Evolutionary conservation across 1,140 invertebrate species (phyloP), one percentile per base, ranked within the genome.

Genomic region (Danaus melanippus): DNA sequence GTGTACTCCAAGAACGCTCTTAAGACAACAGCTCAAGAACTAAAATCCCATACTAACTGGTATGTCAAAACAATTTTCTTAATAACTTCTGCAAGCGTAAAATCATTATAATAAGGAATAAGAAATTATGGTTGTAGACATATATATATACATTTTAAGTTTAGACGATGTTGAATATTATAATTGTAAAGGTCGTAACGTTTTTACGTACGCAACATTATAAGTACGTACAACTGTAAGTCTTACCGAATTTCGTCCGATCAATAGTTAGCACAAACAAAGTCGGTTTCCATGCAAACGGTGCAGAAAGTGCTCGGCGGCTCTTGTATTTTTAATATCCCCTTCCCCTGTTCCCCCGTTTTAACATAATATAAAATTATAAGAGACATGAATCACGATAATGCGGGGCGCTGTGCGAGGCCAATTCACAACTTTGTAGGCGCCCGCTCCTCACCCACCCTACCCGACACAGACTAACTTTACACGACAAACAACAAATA

Each of bases 331-430:
- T 84, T 84, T 83, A 84, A 83, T 83, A 83, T 81, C 63, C 72
- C 69, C 66, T 67, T 48, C 69, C 71, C 69, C 70, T 62, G 54
- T 56, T 57, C 53, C 72, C 67, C 72, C 75, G 74, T 74, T 83
- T 85, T 85, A 85, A 85, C 82, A 85, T 85, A 85, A 85, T 85
- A 85, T 85, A 85, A 85, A 85, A 85, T 83, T 85, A 85, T 85
- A 85, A 85, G 75, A 75, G 82, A 76, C 81, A 83, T 85, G 82
- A 85, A 83, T 85, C 82, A 83, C 77, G 78, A 85, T 85, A 83
- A 85, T 82, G 79, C 76, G 71, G 62, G 67, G 75, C 67, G 72
- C 74, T 63, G 61, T 77, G 78, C 72, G 76, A 72, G 77, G 79
- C 79, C 79, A 82, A 83, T 83, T 85, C 79, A 83, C 78, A 83